phyloP scores from a whole-genome alignment of 2,888 invertebrate species.

The Geophilus truncorum region DNA sequence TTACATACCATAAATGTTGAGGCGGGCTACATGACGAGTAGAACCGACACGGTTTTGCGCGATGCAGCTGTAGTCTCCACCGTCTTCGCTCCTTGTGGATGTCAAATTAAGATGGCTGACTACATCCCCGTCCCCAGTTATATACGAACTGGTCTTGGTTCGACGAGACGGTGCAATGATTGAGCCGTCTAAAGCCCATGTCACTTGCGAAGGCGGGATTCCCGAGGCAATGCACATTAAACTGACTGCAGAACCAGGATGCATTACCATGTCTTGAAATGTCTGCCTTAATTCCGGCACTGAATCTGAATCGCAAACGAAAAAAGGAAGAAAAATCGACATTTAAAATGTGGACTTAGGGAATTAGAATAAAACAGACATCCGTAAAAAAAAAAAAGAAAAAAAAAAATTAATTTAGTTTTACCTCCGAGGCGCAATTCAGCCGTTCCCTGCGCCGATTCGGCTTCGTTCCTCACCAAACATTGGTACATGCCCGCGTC shows the following conservation, averaged over 20 bases:
- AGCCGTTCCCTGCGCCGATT: constrained; percentile 77
- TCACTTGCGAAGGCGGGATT: constrained; percentile 41
- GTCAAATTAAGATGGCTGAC: constrained; percentile 32
- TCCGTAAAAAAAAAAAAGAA: background rate
- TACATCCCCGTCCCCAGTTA: constrained; percentile 42
- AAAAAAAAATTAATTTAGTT: constrained; percentile 41
- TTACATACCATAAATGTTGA: constrained; percentile 68
- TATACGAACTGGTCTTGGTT: constrained; percentile 48
- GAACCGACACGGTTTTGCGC: constrained; percentile 60
- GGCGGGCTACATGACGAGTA: constrained; percentile 75
- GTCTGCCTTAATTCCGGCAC: constrained; percentile 68
- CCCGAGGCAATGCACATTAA: constrained; percentile 41
- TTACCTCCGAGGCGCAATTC: constrained; percentile 75
- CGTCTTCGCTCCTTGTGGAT: constrained; percentile 78
- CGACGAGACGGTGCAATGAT: constrained; percentile 58
- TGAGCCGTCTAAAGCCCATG: constrained; percentile 56
- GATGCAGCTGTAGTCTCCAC: constrained; percentile 82
- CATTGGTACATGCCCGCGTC: constrained; percentile 51
- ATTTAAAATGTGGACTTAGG: background rate
- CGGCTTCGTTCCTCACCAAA: constrained; percentile 69
- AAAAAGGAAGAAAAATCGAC: background rate
- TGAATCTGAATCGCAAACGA: constrained; percentile 59
- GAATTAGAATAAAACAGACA: background rate
- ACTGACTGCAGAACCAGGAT: constrained; percentile 39
- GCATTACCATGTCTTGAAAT: constrained; percentile 39